Percentiles rank a stretch among this genome's conserved stretches.
Evolutionary conservation across 2,113 vertebrate species (phyloP).

Genomic region (Serinus canaria): DNA sequence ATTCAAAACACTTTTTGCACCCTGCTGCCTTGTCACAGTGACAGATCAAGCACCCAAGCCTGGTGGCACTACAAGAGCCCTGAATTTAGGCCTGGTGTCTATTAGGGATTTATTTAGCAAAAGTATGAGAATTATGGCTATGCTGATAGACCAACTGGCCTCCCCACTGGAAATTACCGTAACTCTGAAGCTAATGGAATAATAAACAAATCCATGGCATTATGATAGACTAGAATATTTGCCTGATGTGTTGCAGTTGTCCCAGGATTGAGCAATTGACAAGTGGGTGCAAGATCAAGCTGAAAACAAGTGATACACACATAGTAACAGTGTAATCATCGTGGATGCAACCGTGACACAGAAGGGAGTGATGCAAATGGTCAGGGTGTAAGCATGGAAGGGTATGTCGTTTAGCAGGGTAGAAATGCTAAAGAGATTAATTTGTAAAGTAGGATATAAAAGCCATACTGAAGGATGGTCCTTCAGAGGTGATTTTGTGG

Average conservation of each 20-base stretch:
- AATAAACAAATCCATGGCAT: background rate
- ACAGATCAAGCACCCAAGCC: background rate
- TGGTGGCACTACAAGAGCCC: background rate
- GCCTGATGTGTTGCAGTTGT: background rate
- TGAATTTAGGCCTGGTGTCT: background rate
- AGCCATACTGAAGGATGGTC: background rate
- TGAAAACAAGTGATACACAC: background rate
- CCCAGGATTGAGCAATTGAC: background rate
- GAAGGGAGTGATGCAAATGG: background rate
- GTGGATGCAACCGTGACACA: background rate
- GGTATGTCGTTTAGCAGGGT: background rate
- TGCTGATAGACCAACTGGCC: background rate
- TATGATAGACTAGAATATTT: background rate
- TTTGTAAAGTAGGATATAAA: background rate
- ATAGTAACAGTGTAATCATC: background rate
- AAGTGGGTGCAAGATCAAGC: constrained; percentile 5
- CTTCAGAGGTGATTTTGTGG: background rate
- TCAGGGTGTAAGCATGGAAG: background rate
- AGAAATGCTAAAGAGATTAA: background rate
- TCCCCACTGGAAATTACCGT: background rate
- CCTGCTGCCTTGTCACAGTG: background rate
- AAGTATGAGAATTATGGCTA: background rate
- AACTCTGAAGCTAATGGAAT: background rate
- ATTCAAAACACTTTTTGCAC: background rate
- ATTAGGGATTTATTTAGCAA: background rate